These are phyloP conservation scores for Coregonus clupeaformis DNA, from an alignment of 2,113 vertebrate genomes.

Conservation along the genomic window DNA sequence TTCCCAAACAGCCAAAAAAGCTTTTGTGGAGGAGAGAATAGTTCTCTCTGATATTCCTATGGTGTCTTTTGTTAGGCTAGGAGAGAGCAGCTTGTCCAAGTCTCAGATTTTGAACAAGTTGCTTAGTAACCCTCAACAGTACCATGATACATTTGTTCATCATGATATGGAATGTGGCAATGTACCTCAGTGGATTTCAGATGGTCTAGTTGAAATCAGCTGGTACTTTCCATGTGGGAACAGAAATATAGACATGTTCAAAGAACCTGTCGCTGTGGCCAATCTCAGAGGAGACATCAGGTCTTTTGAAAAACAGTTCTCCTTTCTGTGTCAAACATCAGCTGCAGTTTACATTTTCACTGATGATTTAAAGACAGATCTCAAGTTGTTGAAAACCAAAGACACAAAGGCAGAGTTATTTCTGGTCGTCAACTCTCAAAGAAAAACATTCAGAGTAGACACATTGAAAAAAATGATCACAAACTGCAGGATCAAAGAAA, in stretches of 20 bases:
- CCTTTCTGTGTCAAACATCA: conserved; percentile 67
- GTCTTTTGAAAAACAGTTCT: conserved; percentile 57
- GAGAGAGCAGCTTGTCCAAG: conserved; percentile 47
- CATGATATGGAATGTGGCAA: conserved; percentile 13
- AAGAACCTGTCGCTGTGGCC: no score
- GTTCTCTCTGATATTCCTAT: conserved; percentile 55
- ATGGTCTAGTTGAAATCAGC: no score
- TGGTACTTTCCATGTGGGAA: no score
- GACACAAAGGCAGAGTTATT: conserved; percentile 24
- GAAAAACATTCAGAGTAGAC: background rate
- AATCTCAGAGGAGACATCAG: conserved; percentile 13
- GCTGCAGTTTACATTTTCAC: conserved; percentile 68
- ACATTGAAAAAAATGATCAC: conserved; percentile 16
- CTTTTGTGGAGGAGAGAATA: conserved; percentile 42
- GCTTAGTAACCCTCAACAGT: background rate
- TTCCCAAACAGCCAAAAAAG: conserved; percentile 14
- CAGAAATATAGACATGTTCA: no score
- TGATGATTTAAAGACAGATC: conserved; percentile 49
- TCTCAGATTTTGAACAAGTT: conserved; percentile 66
- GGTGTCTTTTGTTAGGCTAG: conserved; percentile 74
- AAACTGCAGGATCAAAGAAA: conserved; percentile 20
- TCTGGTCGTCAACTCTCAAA: conserved; percentile 31
- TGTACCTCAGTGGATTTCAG: fast-evolving
- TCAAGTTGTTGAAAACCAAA: conserved; percentile 45
- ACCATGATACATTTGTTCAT: conserved; percentile 31